These are phyloP conservation scores for Drosophila melanosoma DNA, from an alignment of 2,888 invertebrate species.

Conservation along the genomic window DNA sequence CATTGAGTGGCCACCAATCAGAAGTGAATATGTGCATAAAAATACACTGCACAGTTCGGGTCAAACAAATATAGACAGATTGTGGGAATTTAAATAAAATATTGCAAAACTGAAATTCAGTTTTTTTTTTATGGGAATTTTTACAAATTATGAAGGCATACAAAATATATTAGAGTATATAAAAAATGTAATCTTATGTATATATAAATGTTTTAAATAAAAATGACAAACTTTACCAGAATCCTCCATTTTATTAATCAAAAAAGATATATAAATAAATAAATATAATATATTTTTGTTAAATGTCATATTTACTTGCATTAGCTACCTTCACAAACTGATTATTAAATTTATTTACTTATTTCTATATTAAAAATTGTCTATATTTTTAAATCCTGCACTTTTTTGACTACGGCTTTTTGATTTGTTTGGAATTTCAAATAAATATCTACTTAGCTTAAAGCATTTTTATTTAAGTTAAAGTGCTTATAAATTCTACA, in stretches of 20 bases:
- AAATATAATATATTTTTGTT: neutral
- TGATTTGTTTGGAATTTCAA: no score
- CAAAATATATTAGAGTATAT: neutral
- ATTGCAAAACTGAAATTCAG: neutral
- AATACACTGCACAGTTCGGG: neutral
- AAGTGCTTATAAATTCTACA: neutral
- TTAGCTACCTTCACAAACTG: no score
- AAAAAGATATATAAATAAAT: neutral
- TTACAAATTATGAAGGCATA: no score
- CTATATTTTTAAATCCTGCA: no score
- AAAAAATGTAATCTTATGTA: neutral
- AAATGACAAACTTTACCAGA: neutral
- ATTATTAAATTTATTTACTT: neutral
- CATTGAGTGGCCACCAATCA: conserved; percentile 35
- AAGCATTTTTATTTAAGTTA: neutral
- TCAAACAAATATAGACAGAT: neutral
- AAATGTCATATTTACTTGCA: neutral
- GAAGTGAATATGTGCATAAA: neutral
- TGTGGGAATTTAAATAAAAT: neutral
- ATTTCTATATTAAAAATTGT: neutral
- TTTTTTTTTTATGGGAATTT: no score
- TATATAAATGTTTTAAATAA: neutral
- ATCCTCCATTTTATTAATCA: neutral
- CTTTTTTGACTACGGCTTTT: no score
- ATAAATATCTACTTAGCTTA: neutral